Evolutionary conservation across 1,140 invertebrate species (phyloP), one percentile per base, ranked within the genome.

Genomic region (Drosophila tsacasi): DNA sequence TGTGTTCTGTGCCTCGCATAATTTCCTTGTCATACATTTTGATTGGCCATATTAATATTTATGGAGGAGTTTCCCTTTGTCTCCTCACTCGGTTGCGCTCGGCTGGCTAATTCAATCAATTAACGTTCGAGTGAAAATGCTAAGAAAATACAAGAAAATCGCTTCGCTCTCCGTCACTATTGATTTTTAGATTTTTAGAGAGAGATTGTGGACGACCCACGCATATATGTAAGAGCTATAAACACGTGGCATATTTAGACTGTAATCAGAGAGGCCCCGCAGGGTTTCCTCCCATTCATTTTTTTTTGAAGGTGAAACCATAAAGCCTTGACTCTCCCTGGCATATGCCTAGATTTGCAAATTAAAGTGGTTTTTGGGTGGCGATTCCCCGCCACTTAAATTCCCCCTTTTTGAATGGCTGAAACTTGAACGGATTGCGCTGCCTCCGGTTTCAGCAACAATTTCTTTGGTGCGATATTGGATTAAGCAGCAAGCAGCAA

Each of bases 11-110:
- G 40, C 72, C 49, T 55, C 50, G 78, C 81, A 90, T 84, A 89
- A 84, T 90, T 89, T 89, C 46, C 73, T 75, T 89, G 84, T 90
- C 84, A 89, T 86, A 86, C 76, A 76, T 83, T 87, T 87, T 87
- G 76, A 86, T 86, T 87, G 83, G 32, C 57, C 35, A 63, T 69
- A 79, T 89, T 81, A 81, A 90, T 79, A 90, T 89, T 81, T 89
- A 84, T 89, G 84, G 37, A 39, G 35, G 21, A 54, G 32, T 80
- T 89, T 66, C 30, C 40, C 32, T 63, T 81, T 60, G 63, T 68
- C 54, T 71, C 30, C 44, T 27, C 52, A 73, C 63, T 64, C 62
- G 21, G 64, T 13, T 60, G 57, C 64, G 78, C 49, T 55, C 23
- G 47, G 63, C 59, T 57, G 57, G 61, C 63, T 83, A 81, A 81